These are phyloP conservation scores for Henricia sp. DNA, from an alignment of 53 echinoderm and acorn worm genomes.

Conservation along the genomic window DNA sequence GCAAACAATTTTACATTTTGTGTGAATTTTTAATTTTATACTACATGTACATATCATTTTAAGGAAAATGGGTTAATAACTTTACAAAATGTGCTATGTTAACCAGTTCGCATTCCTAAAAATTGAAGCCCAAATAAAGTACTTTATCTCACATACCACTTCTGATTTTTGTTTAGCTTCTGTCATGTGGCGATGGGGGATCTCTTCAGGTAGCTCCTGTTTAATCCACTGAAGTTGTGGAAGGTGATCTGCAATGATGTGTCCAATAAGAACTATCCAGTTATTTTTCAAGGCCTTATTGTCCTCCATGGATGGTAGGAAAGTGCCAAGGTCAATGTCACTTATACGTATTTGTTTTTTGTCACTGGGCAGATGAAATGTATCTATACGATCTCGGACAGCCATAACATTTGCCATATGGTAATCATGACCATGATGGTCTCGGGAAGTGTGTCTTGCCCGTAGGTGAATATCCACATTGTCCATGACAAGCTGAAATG, in stretches of 20 bases:
- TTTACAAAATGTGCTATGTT: too few relatives aligned
- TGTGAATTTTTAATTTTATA: too few relatives aligned
- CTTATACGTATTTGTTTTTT: not conserved
- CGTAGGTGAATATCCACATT: not conserved
- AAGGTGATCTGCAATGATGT: conserved; percentile 49
- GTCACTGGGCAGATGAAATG: conserved; percentile 16
- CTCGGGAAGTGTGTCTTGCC: conserved; percentile 51
- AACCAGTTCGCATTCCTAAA: too few relatives aligned
- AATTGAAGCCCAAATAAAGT: too few relatives aligned
- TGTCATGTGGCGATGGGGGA: conserved; percentile 41
- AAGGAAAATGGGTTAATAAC: too few relatives aligned
- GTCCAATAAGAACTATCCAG: conserved; percentile 56
- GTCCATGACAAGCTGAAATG: conserved; percentile 8
- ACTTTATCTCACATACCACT: conserved; percentile 29
- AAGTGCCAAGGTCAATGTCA: not conserved
- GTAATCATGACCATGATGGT: conserved; percentile 20
- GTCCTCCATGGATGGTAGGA: conserved; percentile 24
- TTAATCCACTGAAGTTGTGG: conserved; percentile 36
- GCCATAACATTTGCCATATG: conserved; percentile 53
- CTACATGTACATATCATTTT: too few relatives aligned
- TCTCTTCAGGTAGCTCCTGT: conserved; percentile 8
- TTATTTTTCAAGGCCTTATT: conserved; percentile 27
- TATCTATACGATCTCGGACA: conserved; percentile 22
- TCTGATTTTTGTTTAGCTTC: conserved; percentile 57
- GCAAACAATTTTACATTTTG: too few relatives aligned